Conservation (phyloP, 2,113 vertebrate species). For the Gobius niger region DNA sequence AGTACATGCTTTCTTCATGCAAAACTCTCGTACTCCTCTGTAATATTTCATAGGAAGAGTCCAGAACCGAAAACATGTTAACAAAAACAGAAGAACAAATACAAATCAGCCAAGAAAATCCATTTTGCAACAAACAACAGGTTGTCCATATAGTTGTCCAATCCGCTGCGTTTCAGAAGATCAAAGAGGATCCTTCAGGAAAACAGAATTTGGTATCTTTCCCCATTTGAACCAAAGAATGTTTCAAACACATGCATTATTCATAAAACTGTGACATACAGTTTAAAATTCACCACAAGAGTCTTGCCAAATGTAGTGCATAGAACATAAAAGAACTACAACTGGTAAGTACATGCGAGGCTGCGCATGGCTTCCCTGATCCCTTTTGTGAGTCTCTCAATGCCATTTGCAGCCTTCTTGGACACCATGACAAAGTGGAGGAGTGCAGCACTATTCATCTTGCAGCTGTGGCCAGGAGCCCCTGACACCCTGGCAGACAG, state of each 20-base stretch:
- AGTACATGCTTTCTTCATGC: no score
- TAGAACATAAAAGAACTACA: constrained; percentile 39
- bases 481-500: constrained; percentile 63
- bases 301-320: constrained; percentile 21
- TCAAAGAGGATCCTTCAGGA: not conserved
- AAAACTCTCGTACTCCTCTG: no score
- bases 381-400: constrained; percentile 66
- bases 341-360: constrained; percentile 44
- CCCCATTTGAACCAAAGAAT: not conserved
- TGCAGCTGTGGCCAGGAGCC: constrained; percentile 71
- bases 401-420: constrained; percentile 68
- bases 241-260: not conserved
- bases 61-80: no score
- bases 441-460: constrained; percentile 70
- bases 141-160: no score
- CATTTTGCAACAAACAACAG: not conserved
- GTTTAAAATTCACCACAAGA: constrained; percentile 6
- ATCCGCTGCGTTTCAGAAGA: not conserved
- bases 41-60: no score
- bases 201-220: not conserved
- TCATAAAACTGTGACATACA: not conserved
- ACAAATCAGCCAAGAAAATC: no score
- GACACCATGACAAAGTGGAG: constrained; percentile 74
- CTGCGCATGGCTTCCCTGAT: constrained; percentile 51
- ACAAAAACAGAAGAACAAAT: no score